phyloP scores from a whole-genome alignment of 2,888 invertebrate genomes.

The Morpho achilles region DNA sequence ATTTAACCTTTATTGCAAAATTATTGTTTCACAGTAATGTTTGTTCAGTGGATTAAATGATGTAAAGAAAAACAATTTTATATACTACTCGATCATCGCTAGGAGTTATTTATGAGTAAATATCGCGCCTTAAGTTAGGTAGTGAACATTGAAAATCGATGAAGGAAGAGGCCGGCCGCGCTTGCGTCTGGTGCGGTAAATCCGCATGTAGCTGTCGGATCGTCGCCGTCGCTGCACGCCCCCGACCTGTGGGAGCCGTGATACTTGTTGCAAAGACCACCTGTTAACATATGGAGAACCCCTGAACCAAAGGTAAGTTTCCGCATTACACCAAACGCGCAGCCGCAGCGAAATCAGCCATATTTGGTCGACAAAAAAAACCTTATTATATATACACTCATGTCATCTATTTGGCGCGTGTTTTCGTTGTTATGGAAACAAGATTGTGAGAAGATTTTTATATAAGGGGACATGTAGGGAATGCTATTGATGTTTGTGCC shows the following conservation, averaged over 20 bases:
- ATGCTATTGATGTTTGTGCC: too few relatives aligned
- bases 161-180: slow-evolving; percentile 47
- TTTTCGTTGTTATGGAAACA: slow-evolving; percentile 2
- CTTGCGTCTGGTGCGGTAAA: slow-evolving; percentile 43
- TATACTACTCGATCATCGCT: slow-evolving; percentile 6
- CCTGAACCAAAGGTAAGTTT: slow-evolving; percentile 62
- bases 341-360: slow-evolving; percentile 20
- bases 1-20: too few relatives aligned
- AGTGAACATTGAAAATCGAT: slow-evolving; percentile 69
- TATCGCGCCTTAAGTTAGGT: slow-evolving; percentile 58
- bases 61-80: background rate
- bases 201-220: slow-evolving; percentile 44
- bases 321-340: slow-evolving; percentile 16
- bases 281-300: slow-evolving; percentile 69
- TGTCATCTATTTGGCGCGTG: slow-evolving; percentile 13
- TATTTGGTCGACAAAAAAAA: slow-evolving; percentile 8
- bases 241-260: slow-evolving; percentile 54
- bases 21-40: too few relatives aligned
- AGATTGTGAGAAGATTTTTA: too few relatives aligned
- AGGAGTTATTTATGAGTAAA: slow-evolving; percentile 65
- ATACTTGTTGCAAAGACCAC: slow-evolving; percentile 72
- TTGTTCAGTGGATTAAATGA: too few relatives aligned
- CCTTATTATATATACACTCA: background rate
- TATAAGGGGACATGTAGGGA: too few relatives aligned
- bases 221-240: slow-evolving; percentile 54